Conservation (phyloP, 2,113 vertebrate species). For the Arvicanthis niloticus region DNA sequence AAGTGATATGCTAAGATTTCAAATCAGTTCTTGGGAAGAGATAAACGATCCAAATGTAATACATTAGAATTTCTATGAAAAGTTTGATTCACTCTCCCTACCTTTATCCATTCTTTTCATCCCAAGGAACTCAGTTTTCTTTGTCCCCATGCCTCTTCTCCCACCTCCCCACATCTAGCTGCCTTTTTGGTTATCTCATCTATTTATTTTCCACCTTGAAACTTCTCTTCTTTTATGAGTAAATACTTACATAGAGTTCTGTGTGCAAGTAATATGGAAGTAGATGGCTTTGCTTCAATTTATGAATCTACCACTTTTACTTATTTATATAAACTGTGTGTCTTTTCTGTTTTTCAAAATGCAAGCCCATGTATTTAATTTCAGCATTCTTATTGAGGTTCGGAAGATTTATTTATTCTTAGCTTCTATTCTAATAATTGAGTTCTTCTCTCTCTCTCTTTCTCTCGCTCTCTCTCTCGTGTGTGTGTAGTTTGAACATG, state of each 20-base stretch:
- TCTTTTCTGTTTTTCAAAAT: background rate
- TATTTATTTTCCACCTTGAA: background rate
- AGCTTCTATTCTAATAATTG: slow-evolving; percentile 33
- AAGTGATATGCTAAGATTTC: slow-evolving; percentile 21
- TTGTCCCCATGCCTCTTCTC: background rate
- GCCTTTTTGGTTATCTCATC: background rate
- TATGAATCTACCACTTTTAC: background rate
- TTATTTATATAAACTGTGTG: slow-evolving; percentile 31
- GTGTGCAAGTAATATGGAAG: slow-evolving; percentile 13
- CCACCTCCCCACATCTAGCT: background rate
- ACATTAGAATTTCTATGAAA: slow-evolving; percentile 13
- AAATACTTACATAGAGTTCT: background rate
- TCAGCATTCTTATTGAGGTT: background rate
- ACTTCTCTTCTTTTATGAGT: background rate
- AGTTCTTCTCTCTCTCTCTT: no score
- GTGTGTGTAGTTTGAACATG: background rate
- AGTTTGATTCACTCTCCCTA: background rate
- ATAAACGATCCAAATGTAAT: background rate
- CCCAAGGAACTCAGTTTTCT: slow-evolving; percentile 5
- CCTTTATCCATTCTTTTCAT: background rate
- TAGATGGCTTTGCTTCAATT: background rate
- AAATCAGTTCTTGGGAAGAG: background rate
- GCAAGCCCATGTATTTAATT: background rate
- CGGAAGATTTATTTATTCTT: slow-evolving; percentile 31
- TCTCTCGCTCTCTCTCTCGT: no score